Base-by-base conservation (phyloP, 2,888 invertebrate species). In the Belgica antarctica region DNA sequence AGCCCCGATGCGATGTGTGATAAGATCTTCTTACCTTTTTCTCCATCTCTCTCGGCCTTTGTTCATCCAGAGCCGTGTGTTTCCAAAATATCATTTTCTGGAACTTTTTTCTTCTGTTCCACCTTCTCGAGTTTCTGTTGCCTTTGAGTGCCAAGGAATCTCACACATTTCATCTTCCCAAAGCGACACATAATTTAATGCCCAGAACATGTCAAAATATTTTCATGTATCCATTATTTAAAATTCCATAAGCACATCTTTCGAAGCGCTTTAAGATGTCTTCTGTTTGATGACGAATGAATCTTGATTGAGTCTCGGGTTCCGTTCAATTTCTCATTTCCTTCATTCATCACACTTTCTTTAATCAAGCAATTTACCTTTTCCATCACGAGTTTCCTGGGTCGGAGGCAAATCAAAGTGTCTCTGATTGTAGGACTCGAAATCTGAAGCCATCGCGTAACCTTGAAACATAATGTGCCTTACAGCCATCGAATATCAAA, bases 121-220 rank as follows among this genome's bases (percentile, higher is more conserved):
- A 59, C 27, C 27, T 59, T 59, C 59, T 59, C 25, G 27, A 4
- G 27, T 62, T 22, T 36, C 28, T 62, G n/a, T n/a, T n/a, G n/a
- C 62, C 3, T 34, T 62, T n/a, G 34, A 22, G 4, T 22, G 19
- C n/a, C n/a, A 63, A 41, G 24, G 24, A 63, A 63, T 63, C 63
- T 36, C 63, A 24, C 63, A 63, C 36, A 63, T 41, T 61, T 61
- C 28, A 61, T 61, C 61, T 61, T n/a, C 12, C 61, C 15, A 17
- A 46, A 27, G 59, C n/a, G 34, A 31, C 31, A 19, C 34, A 62
- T 34, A 34, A 62, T 34, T 34, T 31, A 62, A 62, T 62, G 62
- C 61, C 28, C 28, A 36, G 22, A 46, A 65, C 25, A 34, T 63
- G 65, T 65, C 65, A 65, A 65, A 65, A 65, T 65, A 65, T 65